Conservation (phyloP, 2,113 vertebrate species). For the Etheostoma spectabile region DNA sequence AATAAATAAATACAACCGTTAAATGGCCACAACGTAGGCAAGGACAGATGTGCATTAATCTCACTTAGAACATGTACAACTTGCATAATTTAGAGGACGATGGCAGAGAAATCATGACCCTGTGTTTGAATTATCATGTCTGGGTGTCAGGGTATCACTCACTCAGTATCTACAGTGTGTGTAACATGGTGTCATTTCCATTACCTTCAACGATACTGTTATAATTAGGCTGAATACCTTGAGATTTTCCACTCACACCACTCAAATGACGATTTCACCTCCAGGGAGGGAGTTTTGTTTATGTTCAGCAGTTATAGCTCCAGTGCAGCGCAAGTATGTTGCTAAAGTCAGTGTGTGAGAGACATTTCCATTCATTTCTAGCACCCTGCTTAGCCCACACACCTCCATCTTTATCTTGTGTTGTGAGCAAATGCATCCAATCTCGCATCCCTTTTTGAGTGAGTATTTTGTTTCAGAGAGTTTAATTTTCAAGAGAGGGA, state of each 20-base stretch:
- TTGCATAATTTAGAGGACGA: not conserved
- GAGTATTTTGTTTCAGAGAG: constrained; percentile 14
- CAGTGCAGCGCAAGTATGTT: constrained; percentile 9
- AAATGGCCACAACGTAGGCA: too few relatives aligned
- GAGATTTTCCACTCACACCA: constrained; percentile 55
- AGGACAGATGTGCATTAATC: too few relatives aligned
- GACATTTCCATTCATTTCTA: constrained; percentile 26
- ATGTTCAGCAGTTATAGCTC: constrained; percentile 30
- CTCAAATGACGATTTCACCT: constrained; percentile 38
- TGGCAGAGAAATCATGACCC: not conserved
- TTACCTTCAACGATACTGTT: constrained; percentile 16
- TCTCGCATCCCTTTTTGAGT: not conserved
- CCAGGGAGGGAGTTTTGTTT: constrained; percentile 42
- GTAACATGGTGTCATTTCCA: constrained; percentile 34
- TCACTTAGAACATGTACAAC: too few relatives aligned
- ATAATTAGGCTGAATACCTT: constrained; percentile 8
- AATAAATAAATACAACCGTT: too few relatives aligned
- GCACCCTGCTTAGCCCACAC: not conserved
- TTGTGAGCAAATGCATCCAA: not conserved
- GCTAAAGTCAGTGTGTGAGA: constrained; percentile 36
- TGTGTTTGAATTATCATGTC: not conserved
- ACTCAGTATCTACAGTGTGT: constrained; percentile 1
- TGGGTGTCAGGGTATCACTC: constrained; percentile 22
- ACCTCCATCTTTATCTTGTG: not conserved
- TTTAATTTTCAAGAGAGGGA: constrained; percentile 2